phyloP scores from a whole-genome alignment of 2,113 vertebrate genomes.

The Odobenus rosmarus region DNA sequence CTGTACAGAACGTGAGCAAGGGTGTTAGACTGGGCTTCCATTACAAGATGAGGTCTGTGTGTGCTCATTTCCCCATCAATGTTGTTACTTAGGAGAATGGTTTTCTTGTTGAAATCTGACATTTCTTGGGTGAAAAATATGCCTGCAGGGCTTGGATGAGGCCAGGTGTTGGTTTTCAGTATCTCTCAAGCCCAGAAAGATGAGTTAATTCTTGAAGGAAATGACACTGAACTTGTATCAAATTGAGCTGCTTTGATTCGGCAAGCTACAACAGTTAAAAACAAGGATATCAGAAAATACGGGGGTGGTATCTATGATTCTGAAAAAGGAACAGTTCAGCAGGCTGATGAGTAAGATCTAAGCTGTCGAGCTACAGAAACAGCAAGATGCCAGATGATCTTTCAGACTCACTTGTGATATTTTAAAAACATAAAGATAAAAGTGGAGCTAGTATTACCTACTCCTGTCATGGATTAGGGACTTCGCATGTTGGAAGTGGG shows the following conservation, averaged over 20 bases:
- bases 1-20: neutral
- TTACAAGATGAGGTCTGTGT: neutral
- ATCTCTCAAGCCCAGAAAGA: neutral
- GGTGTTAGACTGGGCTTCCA: neutral
- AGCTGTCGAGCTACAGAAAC: neutral
- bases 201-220: neutral
- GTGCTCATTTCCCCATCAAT: neutral
- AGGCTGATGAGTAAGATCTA: neutral
- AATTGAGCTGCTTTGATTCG: neutral
- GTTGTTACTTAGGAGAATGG: neutral
- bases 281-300: neutral
- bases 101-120: neutral
- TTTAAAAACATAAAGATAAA: neutral
- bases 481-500: neutral
- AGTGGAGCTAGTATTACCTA: neutral
- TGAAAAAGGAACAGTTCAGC: neutral
- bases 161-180: neutral
- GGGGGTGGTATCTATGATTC: neutral
- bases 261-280: neutral
- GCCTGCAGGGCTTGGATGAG: neutral
- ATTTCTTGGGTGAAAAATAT: neutral
- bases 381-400: neutral
- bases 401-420: neutral
- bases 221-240: neutral
- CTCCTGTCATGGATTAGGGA: neutral